A percentile compares a stretch with the other conserved stretches of the same genome.
Conservation (phyloP, 2,113 vertebrate species). For the Etheostoma cragini region DNA sequence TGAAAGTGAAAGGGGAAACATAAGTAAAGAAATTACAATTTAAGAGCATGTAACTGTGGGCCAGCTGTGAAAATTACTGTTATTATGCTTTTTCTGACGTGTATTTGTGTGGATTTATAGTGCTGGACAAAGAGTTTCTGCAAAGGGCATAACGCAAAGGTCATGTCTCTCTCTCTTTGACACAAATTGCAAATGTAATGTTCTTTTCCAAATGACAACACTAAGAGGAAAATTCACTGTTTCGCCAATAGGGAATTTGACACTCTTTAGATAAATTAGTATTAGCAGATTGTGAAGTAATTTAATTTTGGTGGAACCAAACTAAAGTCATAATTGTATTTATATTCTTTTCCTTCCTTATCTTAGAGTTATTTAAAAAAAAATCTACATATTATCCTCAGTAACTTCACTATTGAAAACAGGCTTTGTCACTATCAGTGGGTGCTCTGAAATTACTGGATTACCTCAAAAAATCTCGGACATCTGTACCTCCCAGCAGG, state of each 20-base stretch:
- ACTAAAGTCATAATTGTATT: constrained; percentile 50
- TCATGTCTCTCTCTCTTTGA: background rate
- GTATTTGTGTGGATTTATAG: background rate
- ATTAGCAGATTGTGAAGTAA: constrained; percentile 28
- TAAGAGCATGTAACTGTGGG: background rate
- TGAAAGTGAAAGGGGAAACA: too few relatives aligned
- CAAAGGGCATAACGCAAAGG: background rate
- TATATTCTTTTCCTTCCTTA: constrained; percentile 8
- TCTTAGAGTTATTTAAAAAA: constrained; percentile 25
- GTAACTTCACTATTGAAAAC: background rate
- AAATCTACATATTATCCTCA: background rate
- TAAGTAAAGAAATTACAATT: too few relatives aligned
- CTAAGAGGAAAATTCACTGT: background rate
- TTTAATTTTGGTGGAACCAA: constrained; percentile 29
- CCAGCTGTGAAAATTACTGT: background rate
- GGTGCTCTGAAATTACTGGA: constrained; percentile 20
- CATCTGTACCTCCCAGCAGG: constrained; percentile 26
- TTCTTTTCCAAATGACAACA: background rate
- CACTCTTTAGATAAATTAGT: constrained; percentile 34
- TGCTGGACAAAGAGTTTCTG: background rate
- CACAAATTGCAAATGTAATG: background rate
- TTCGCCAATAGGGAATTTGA: background rate
- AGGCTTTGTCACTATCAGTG: constrained; percentile 26
- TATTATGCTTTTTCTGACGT: background rate
- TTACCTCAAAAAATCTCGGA: constrained; percentile 21